Evolutionary conservation across 2,113 vertebrate species (phyloP), one percentile per base, ranked within the genome.

Genomic region (Nothoprocta perdicaria): DNA sequence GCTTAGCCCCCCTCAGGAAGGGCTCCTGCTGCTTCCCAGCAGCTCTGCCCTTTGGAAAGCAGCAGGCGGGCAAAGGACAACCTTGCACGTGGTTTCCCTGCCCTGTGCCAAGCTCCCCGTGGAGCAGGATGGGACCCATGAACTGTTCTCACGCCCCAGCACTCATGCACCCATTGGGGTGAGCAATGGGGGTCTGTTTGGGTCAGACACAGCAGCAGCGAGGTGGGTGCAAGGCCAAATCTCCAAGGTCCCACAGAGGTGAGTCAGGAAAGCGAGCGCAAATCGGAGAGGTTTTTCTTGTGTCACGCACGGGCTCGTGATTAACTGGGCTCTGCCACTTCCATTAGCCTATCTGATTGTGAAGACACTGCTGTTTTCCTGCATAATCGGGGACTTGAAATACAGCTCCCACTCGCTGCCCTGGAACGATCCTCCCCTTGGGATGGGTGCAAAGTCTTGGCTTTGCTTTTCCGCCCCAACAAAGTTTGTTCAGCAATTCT

Each of bases 351-450:
- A 9, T 40, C 78, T 72, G 90, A 66, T 58, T 9, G 60, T 41
- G 82, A 43, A 89, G 81, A 11, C 80, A 86, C 88, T 91, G 87
- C 88, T n/a, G 33, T 5, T 75, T 55, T 31, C 68, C 94, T 92
- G 93, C 86, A 89, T n/a, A 80, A 92, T 53, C 78, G 55, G 68
- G 74, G 84, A 80, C 92, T 76, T 65, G 84, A 88, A 94, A 53
- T 11, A 84, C 81, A 9, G 75, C 62, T 95, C 41, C 92, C 81
- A 80, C 90, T 80, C 90, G 35, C 84, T 2, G 86, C 52, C 53
- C 58, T 0, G 1, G 67, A 6, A 29, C 63, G 50, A 50, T 92
- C 86, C 83, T 89, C 76, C 86, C 69, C 77, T 79, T 7, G 21
- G 86, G 58, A 62, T 4, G 88, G 88, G 43, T 0, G 23, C 78